These are phyloP conservation scores for Choristoneura rosaceana DNA, from an alignment of 2,888 invertebrate species.

Conservation along the genomic window DNA sequence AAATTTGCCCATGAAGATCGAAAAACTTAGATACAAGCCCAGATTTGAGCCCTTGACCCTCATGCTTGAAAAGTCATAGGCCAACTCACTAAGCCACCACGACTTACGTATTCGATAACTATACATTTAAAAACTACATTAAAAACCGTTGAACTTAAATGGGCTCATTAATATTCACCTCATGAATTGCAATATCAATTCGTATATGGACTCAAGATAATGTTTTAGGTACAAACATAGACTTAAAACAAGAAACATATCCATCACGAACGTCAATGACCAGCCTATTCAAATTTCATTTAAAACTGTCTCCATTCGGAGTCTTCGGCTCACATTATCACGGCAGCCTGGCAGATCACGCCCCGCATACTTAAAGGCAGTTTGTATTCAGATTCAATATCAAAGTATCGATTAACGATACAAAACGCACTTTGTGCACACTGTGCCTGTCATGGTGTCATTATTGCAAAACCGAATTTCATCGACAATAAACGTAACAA, in stretches of 20 bases:
- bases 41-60: too few species aligned
- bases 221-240: neutral
- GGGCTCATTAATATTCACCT: neutral
- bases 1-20: too few species aligned
- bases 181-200: neutral
- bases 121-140: too few species aligned
- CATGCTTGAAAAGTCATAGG: too few species aligned
- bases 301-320: slow-evolving; percentile 23
- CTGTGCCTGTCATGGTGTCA: slow-evolving; percentile 70
- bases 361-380: slow-evolving; percentile 57
- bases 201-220: neutral
- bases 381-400: slow-evolving; percentile 65
- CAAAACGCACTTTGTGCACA: slow-evolving; percentile 68
- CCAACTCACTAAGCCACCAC: too few species aligned
- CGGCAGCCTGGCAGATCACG: slow-evolving; percentile 47
- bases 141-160: too few species aligned
- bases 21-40: too few species aligned
- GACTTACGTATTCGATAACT: too few species aligned
- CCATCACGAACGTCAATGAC: neutral
- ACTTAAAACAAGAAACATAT: neutral
- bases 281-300: slow-evolving; percentile 8
- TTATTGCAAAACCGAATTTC: slow-evolving; percentile 71
- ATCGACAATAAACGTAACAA: slow-evolving; percentile 59
- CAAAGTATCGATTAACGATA: slow-evolving; percentile 70
- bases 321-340: slow-evolving; percentile 27